These are phyloP conservation scores for Anastrepha obliqua DNA, from an alignment of 1,140 invertebrate species.

Conservation along the genomic window DNA sequence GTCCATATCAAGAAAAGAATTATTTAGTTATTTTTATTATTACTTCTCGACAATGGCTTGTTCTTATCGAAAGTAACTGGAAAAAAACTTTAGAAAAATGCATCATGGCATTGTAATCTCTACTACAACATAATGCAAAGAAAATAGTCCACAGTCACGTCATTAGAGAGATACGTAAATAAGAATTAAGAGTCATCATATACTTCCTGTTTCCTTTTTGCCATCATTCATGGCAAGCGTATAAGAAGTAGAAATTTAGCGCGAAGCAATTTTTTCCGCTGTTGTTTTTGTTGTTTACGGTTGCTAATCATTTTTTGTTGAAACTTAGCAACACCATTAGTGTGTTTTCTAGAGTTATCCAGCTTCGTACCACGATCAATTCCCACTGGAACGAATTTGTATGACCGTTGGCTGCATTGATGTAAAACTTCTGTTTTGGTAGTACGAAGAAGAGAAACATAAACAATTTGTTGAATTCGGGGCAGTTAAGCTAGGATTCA, in stretches of 20 bases:
- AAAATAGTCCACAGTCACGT: background rate
- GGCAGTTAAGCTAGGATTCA: too few species aligned
- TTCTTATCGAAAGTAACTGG: background rate
- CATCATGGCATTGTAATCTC: background rate
- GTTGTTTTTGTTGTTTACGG: background rate
- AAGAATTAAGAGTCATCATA: slow-evolving; percentile 43
- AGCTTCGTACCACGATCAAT: too few species aligned
- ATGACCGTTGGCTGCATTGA: too few species aligned
- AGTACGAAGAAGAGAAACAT: too few species aligned
- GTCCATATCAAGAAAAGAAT: background rate
- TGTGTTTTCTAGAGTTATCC: too few species aligned
- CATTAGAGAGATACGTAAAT: slow-evolving; percentile 26
- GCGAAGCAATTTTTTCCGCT: slow-evolving; percentile 6
- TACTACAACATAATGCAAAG: background rate
- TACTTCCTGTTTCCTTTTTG: slow-evolving; percentile 38
- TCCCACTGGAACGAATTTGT: too few species aligned
- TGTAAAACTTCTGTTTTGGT: too few species aligned
- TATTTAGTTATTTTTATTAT: background rate
- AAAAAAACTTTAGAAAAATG: background rate
- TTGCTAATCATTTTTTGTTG: too few species aligned
- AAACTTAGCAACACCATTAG: too few species aligned
- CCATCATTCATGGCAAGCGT: background rate
- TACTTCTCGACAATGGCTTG: background rate
- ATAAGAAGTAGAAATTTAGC: background rate
- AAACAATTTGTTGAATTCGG: too few species aligned